Base-by-base conservation (phyloP, 2,888 invertebrate genomes). In the Elgonia sp. region DNA sequence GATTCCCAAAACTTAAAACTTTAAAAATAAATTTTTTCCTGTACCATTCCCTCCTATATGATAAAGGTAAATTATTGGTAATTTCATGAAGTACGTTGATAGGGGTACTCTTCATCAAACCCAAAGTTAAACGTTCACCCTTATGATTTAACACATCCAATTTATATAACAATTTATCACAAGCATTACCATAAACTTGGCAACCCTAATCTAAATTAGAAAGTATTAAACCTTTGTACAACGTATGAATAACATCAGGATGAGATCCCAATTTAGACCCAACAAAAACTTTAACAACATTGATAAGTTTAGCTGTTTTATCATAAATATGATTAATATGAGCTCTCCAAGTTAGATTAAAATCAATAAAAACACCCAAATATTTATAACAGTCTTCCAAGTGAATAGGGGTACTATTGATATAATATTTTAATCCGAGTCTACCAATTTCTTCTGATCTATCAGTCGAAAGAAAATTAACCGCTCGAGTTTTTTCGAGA, bases 111-210 rank as follows among this genome's bases (percentile, higher is more conserved):
- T 60, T 60, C 57, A 21, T 60, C 4, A 60, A 8, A 10, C 57
- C 10, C 21, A 60, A 60, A 16, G 21, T 60, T 0, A 60, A 8
- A 20, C 57, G 18, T 12, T 60, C 57, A 60, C 57, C 57, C 21
- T 14, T 60, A 60, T 60, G 57, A 60, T 60, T 60, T 12, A 60
- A 14, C 7, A 60, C 57, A 10, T 60, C 57, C 10, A 60, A 60
- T 53, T n/a, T 53, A 2, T n/a, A 16, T n/a, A 53, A n/a, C 8
- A 53, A n/a, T n/a, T 53, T 53, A 14, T 53, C n/a, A n/a, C 16
- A 2, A 16, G 53, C 53, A n/a, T 53, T n/a, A 7, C 53, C 53
- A n/a, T 16, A 60, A 10, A 60, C 10, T 12, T 60, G 57, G 21
- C 57, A 21, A 20, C 29, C 57, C 57, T 21, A 29, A 60, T 60